phyloP scores from a whole-genome alignment of 2,888 invertebrate species.

The Melanostoma scalare region DNA sequence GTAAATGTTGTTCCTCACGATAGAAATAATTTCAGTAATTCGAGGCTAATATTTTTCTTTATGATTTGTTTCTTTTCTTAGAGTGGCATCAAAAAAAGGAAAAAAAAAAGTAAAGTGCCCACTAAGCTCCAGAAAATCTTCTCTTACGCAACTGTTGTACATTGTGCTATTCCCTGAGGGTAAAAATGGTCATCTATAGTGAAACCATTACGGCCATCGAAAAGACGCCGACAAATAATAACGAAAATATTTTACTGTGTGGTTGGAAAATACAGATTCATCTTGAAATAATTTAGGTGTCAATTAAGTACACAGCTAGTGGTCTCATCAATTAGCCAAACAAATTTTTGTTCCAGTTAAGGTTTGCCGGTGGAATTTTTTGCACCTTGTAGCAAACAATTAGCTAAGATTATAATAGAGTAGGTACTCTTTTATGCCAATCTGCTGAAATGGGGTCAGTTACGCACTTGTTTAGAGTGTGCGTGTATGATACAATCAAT shows the following conservation, averaged over 20 bases:
- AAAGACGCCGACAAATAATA: constrained; percentile 65
- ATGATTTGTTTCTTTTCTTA: constrained; percentile 29
- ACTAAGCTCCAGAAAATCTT: constrained; percentile 67
- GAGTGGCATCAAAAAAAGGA: constrained; percentile 57
- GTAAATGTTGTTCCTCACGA: constrained; percentile 51
- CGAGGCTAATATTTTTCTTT: constrained; percentile 62
- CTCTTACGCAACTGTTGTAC: constrained; percentile 65
- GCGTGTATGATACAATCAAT: constrained; percentile 51
- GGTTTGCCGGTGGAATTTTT: constrained; percentile 23
- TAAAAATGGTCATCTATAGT: constrained; percentile 63
- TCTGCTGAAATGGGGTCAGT: constrained; percentile 62
- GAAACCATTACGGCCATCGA: constrained; percentile 68
- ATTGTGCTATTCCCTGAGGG: constrained; percentile 69
- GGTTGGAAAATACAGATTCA: constrained; percentile 64
- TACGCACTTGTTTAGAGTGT: constrained; percentile 46
- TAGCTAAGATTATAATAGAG: constrained; percentile 47
- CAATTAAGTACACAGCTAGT: constrained; percentile 56
- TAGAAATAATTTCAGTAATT: constrained; percentile 66
- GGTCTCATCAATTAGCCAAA: constrained; percentile 59
- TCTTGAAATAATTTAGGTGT: constrained; percentile 68
- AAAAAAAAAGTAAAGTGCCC: constrained; percentile 60
- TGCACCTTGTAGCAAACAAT: constrained; percentile 42
- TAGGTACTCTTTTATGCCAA: constrained; percentile 44
- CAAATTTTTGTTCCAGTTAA: constrained; percentile 47
- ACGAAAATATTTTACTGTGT: constrained; percentile 56